Percentiles rank a stretch among this genome's conserved stretches.
Conservation (phyloP, 2,113 vertebrate genomes). For the Monarcha castaneiventris region DNA sequence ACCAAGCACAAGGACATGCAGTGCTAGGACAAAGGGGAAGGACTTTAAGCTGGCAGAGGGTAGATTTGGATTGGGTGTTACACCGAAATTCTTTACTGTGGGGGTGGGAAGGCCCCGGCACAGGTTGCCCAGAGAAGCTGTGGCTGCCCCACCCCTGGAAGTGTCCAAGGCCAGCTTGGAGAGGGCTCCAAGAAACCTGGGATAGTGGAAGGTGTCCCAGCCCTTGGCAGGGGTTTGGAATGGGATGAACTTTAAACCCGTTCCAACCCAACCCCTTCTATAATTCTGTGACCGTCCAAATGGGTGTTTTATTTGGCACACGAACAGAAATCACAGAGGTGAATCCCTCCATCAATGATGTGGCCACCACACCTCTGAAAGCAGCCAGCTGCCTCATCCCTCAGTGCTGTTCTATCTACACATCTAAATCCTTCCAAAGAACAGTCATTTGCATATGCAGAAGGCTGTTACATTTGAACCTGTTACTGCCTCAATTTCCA, state of each 20-base stretch:
- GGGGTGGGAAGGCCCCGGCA: background rate
- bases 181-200: background rate
- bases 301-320: background rate
- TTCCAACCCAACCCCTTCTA: background rate
- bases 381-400: background rate
- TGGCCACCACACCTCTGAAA: background rate
- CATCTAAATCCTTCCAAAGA: background rate
- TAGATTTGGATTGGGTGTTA: background rate
- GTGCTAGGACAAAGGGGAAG: background rate
- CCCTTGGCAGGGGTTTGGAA: background rate
- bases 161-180: rapidly evolving
- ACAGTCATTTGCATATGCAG: background rate
- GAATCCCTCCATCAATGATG: background rate
- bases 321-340: background rate
- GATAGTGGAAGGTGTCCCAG: rapidly evolving
- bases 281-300: background rate
- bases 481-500: background rate
- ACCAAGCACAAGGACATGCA: background rate
- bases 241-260: background rate
- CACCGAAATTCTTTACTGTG: background rate
- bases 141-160: background rate
- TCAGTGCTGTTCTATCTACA: background rate
- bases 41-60: background rate
- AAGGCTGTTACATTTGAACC: background rate
- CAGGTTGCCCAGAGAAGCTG: background rate